Evolutionary conservation across 2,113 vertebrate species (phyloP), one percentile per base, ranked within the genome.

Genomic region (Chiloscyllium plagiosum): DNA sequence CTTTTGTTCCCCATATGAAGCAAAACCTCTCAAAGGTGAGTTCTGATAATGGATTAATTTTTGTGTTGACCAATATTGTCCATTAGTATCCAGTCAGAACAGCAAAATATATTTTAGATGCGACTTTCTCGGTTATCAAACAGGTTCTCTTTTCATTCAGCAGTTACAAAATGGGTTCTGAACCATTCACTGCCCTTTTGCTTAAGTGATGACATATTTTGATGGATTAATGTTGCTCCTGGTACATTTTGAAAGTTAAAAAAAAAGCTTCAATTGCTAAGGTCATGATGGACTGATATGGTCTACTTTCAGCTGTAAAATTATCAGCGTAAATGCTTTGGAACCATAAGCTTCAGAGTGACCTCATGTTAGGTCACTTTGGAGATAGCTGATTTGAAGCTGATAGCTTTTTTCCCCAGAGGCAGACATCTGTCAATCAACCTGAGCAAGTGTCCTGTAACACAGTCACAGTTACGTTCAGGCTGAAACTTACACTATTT

Each of bases 251-350:
- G 61, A 68, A 66, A 93, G n/a, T 65, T 66, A 37, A 42, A 65
- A 83, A 65, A 68, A 93, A 93, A 93, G 56, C 89, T 66, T 20
- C 37, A 65, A 93, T 93, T 93, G n/a, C 17, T n/a, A 37, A 66
- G 61, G 66, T 65, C 37, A 93, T 93, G n/a, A 93, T 66, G 61
- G 61, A 61, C 61, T 93, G 6, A 93, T 93, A 22, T 68, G 61
- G 89, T 37, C n/a, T 33, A 92, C n/a, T 65, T 33, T 4, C 29
- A 33, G 87, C 56, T 20, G 33, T 93, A 33, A 93, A 66, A 93
- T 93, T 93, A 93, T 47, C 80, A 83, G 17, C 13, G 20, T 66
- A 37, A 93, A 66, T 37, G 15, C 4, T 66, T 66, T 37, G 17
- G 61, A 66, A 37, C n/a, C 3, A 5, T 66, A 19, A 37, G 37